These are phyloP conservation scores for Charadrius vociferus DNA, from an alignment of 2,113 vertebrate species.

Conservation along the genomic window DNA sequence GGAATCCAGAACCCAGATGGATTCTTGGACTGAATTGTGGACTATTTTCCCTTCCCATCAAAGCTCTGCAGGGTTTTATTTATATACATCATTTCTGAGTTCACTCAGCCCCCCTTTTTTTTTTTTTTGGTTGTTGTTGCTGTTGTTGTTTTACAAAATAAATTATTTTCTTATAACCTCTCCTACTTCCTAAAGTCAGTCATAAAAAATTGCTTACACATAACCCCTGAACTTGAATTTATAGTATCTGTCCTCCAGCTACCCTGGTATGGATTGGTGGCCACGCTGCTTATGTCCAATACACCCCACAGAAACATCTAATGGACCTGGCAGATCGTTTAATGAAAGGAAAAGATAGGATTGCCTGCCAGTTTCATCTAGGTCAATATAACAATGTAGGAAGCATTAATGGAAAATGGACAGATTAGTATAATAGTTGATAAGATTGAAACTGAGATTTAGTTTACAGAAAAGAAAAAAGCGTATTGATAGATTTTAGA, in stretches of 20 bases:
- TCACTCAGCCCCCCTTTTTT: background rate
- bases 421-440: background rate
- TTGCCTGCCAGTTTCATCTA: background rate
- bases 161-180: background rate
- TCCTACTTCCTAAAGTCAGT: background rate
- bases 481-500: background rate
- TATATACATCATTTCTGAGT: background rate
- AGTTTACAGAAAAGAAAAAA: background rate
- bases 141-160: background rate
- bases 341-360: background rate
- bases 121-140: background rate
- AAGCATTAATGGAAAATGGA: background rate
- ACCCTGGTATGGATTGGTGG: background rate
- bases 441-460: background rate
- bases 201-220: background rate
- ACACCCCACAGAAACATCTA: background rate
- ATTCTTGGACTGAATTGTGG: background rate
- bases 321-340: background rate
- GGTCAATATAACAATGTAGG: background rate
- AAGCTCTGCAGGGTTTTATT: background rate
- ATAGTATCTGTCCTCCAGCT: background rate
- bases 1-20: background rate
- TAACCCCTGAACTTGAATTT: background rate
- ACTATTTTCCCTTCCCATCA: background rate
- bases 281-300: background rate